Evolutionary conservation across 2,888 invertebrate species (phyloP).

Genomic region (Eupithecia pulchellata): DNA sequence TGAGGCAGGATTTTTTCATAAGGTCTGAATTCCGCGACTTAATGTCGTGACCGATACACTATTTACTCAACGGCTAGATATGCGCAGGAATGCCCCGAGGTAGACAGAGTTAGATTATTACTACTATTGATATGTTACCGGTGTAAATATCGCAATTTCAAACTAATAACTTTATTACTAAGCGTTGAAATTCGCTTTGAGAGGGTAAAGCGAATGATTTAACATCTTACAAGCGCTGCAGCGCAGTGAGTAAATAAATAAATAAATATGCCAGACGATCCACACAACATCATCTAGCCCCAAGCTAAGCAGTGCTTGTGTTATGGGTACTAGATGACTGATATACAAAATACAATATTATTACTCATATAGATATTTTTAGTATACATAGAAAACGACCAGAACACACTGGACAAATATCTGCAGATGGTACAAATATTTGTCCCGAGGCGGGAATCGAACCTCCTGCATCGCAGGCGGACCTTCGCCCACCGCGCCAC

Average conservation of each 20-base stretch:
- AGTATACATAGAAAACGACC: too few species aligned
- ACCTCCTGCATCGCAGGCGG: too few species aligned
- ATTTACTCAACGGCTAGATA: conserved; percentile 11
- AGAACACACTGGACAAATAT: too few species aligned
- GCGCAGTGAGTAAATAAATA: not conserved
- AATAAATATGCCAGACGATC: too few species aligned
- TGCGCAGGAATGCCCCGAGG: conserved; percentile 25
- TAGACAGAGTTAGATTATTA: conserved; percentile 21
- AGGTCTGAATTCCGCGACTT: not conserved
- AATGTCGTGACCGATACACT: conserved; percentile 16
- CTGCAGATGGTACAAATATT: too few species aligned
- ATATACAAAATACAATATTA: too few species aligned
- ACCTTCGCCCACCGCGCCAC: too few species aligned
- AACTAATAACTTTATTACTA: conserved; percentile 34
- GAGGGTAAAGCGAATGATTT: not conserved
- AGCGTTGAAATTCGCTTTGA: not conserved
- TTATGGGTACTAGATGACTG: too few species aligned
- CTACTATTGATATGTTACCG: not conserved
- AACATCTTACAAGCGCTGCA: not conserved
- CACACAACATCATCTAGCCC: too few species aligned
- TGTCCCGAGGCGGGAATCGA: too few species aligned
- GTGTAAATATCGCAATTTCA: conserved; percentile 20
- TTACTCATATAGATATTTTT: too few species aligned
- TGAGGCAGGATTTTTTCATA: not conserved
- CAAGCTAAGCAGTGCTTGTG: too few species aligned